Evolutionary conservation across 2,113 vertebrate genomes (phyloP).

Genomic region (Bombycilla garrulus): DNA sequence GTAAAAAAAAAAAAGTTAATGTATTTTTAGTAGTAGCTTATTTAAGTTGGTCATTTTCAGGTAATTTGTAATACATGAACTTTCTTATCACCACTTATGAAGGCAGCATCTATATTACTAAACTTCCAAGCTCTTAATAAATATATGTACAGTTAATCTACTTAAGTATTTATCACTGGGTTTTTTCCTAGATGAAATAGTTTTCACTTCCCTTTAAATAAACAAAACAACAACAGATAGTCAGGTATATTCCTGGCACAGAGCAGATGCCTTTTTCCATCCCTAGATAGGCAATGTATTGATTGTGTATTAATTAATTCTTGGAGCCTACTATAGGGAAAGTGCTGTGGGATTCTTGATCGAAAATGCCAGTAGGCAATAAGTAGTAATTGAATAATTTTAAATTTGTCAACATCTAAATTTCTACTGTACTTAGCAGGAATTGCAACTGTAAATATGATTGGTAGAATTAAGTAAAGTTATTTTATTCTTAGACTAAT

Average conservation of each 20-base stretch:
- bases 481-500: background rate
- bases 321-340: background rate
- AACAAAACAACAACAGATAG: background rate
- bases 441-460: background rate
- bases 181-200: background rate
- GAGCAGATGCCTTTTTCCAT: background rate
- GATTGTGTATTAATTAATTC: constrained; percentile 26
- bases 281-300: background rate
- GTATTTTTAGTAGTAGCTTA: background rate
- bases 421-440: background rate
- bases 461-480: background rate
- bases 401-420: background rate
- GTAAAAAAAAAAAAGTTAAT: background rate
- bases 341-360: background rate
- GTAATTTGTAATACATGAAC: background rate
- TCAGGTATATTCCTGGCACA: background rate
- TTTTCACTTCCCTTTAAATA: background rate
- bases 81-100: background rate
- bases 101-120: background rate
- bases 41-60: background rate
- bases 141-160: background rate
- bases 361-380: background rate
- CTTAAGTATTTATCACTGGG: background rate
- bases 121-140: background rate
- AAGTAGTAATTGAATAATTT: background rate